phyloP scores from a whole-genome alignment of 2,797 vertebrate species.

The Acanthurus leucopareius region DNA sequence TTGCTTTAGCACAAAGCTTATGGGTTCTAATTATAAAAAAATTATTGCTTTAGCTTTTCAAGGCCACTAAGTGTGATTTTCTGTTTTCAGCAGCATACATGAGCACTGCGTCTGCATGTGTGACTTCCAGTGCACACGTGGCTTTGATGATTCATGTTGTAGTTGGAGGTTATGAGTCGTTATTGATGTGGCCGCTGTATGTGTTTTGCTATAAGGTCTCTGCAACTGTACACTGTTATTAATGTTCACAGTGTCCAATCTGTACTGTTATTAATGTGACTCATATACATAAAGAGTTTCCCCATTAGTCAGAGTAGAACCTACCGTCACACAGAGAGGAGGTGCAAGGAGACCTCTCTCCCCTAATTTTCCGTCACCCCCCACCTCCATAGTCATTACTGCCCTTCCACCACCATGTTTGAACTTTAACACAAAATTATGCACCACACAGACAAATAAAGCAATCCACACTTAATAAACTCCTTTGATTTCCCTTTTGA shows the following conservation, averaged over 20 bases:
- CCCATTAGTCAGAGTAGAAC: constrained; percentile 84
- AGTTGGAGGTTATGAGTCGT: constrained; percentile 68
- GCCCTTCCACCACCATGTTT: background rate
- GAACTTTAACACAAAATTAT: background rate
- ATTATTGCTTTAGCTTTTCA: constrained; percentile 28
- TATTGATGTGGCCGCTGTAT: constrained; percentile 70
- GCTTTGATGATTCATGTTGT: constrained; percentile 62
- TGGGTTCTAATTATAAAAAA: constrained; percentile 44
- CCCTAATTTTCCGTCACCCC: constrained; percentile 19
- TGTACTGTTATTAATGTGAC: constrained; percentile 84
- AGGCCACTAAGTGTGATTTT: constrained; percentile 37
- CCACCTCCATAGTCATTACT: constrained; percentile 3
- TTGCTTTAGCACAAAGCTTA: constrained; percentile 38
- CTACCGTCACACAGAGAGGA: constrained; percentile 70
- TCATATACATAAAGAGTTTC: constrained; percentile 82
- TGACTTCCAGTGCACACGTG: constrained; percentile 41
- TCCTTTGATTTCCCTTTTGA: background rate
- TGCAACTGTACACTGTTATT: constrained; percentile 73
- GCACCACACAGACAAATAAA: background rate
- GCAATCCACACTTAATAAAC: background rate
- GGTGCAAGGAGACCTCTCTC: constrained; percentile 34
- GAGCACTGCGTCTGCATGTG: constrained; percentile 38
- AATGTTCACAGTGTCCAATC: constrained; percentile 75
- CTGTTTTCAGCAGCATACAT: constrained; percentile 49
- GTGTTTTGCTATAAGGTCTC: constrained; percentile 60